phyloP scores from a whole-genome alignment of 2,797 vertebrate species.

The Mastacembelus armatus region DNA sequence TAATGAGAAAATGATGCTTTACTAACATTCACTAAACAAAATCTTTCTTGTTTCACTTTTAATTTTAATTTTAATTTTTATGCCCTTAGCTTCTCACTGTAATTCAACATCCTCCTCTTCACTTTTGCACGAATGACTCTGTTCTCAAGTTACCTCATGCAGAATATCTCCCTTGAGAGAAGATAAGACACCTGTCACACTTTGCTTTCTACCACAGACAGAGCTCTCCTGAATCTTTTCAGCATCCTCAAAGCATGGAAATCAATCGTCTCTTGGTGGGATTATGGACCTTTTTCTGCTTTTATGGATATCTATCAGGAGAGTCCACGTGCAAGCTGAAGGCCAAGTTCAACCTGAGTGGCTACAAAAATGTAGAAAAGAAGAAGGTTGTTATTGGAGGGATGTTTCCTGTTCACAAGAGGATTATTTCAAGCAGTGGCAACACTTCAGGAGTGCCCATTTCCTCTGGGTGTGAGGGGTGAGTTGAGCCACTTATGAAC shows the following conservation, averaged over 20 bases:
- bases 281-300: constrained; percentile 65
- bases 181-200: constrained; percentile 69
- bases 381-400: constrained; percentile 86
- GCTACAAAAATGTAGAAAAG: constrained; percentile 85
- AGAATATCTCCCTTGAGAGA: constrained; percentile 67
- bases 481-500: constrained; percentile 55
- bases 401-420: constrained; percentile 88
- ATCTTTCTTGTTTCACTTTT: not conserved
- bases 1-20: not conserved
- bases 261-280: constrained; percentile 65
- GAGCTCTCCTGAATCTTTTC: constrained; percentile 25
- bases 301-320: constrained; percentile 44
- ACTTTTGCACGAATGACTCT: constrained; percentile 16
- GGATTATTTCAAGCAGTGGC: constrained; percentile 74
- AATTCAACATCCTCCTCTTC: not conserved
- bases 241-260: constrained; percentile 67
- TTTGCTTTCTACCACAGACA: constrained; percentile 38
- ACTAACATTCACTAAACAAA: not conserved
- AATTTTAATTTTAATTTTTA: too few species aligned
- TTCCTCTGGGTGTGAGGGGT: constrained; percentile 88
- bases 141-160: constrained; percentile 26
- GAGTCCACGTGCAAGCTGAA: constrained; percentile 85
- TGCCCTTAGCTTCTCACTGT: not conserved
- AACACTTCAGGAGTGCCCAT: constrained; percentile 83
- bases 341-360: constrained; percentile 89